Conservation (phyloP, 2,888 invertebrate genomes). For the Diaphora mendica region DNA sequence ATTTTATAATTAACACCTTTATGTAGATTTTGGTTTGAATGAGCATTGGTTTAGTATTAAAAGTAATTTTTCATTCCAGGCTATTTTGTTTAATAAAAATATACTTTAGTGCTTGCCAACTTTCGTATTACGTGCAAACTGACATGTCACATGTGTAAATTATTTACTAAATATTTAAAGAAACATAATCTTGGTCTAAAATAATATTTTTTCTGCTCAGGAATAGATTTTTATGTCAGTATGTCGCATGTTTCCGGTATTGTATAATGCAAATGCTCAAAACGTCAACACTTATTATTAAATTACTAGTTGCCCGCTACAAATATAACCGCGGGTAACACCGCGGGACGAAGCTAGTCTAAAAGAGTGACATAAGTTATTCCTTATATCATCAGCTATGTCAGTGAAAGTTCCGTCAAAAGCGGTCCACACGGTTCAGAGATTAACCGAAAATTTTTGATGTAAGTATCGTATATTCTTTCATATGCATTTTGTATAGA, state of each 20-base stretch:
- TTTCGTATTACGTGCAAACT: constrained; percentile 30
- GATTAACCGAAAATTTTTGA: too few species aligned
- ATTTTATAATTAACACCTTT: neutral
- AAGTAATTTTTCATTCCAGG: neutral
- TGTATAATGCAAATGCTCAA: neutral
- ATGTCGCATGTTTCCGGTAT: neutral
- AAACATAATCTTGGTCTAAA: constrained; percentile 26
- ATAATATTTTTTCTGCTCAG: constrained; percentile 18
- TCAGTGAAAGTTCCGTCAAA: too few species aligned
- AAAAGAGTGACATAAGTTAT: too few species aligned
- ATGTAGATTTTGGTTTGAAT: neutral
- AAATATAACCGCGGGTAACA: too few species aligned
- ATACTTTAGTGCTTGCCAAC: constrained; percentile 18
- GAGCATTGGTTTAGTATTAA: neutral
- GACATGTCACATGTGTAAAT: constrained; percentile 28
- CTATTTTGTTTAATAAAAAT: neutral
- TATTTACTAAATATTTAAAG: constrained; percentile 30
- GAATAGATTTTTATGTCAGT: neutral
- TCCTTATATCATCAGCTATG: too few species aligned
- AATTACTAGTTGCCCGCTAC: too few species aligned
- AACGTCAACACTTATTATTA: too few species aligned
- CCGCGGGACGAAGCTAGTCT: too few species aligned
- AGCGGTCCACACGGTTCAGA: too few species aligned
- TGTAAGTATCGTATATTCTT: too few species aligned
- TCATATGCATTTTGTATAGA: too few species aligned